These are phyloP conservation scores for Cephalotes varians DNA, from an alignment of 2,888 invertebrate species.

Conservation along the genomic window DNA sequence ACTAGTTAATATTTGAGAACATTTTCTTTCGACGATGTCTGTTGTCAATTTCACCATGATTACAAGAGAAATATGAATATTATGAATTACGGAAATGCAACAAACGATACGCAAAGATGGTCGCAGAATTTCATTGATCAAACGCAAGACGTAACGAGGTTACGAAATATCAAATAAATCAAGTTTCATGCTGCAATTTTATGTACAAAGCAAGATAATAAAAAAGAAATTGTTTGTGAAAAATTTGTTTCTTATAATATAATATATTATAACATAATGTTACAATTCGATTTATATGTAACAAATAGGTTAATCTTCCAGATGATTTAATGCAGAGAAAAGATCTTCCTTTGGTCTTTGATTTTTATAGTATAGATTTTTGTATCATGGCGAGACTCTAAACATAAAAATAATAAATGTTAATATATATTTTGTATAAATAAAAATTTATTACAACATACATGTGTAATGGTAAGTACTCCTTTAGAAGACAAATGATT, in stretches of 20 bases:
- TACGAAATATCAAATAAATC: neutral
- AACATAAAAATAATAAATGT: constrained; percentile 22
- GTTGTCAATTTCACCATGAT: constrained; percentile 81
- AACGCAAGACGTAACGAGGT: constrained; percentile 55
- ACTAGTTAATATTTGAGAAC: constrained; percentile 72
- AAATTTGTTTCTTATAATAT: neutral
- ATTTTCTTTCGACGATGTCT: constrained; percentile 78
- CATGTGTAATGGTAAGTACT: constrained; percentile 74
- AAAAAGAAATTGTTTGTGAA: neutral
- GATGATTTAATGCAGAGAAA: neutral
- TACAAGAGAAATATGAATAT: constrained; percentile 6
- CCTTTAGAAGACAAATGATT: constrained; percentile 72
- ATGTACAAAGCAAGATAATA: neutral
- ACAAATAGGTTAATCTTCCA: neutral
- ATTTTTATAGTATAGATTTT: neutral
- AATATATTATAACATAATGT: neutral
- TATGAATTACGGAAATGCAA: neutral
- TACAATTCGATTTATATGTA: neutral
- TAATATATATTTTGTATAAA: neutral
- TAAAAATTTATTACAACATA: constrained; percentile 61
- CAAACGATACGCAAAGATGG: neutral
- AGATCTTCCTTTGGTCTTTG: neutral
- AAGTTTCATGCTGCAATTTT: neutral
- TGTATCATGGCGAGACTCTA: constrained; percentile 30
- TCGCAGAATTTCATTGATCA: constrained; percentile 59